These are phyloP conservation scores for Eudyptes chrysolophus DNA, from an alignment of 2,113 vertebrate genomes.

Conservation along the genomic window DNA sequence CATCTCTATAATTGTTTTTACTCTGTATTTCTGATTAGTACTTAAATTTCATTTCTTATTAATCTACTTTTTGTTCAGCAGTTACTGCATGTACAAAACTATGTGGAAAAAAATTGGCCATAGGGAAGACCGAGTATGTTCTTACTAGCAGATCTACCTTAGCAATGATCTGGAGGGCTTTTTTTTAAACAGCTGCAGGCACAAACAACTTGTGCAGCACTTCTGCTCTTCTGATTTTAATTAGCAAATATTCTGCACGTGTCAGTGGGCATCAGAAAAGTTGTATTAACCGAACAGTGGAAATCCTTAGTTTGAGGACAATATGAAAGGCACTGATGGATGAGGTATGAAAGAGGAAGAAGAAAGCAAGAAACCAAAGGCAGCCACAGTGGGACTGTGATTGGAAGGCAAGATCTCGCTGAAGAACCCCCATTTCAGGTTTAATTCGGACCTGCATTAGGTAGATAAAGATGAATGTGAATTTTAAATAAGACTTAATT, in stretches of 20 bases:
- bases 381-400: neutral
- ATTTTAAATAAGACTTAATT: conserved; percentile 70
- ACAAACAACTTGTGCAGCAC: neutral
- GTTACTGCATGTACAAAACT: neutral
- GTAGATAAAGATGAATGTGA: conserved; percentile 67
- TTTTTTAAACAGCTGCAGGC: neutral
- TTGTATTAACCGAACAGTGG: neutral
- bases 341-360: neutral
- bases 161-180: neutral
- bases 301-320: neutral
- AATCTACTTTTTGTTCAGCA: neutral
- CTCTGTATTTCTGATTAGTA: neutral
- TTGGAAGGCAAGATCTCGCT: neutral
- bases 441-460: conserved; percentile 51
- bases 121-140: neutral
- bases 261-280: neutral
- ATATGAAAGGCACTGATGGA: neutral
- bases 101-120: neutral
- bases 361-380: neutral
- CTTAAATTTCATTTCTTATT: neutral
- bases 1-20: neutral
- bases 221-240: conserved; percentile 11
- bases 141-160: neutral
- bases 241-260: neutral
- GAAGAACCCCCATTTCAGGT: neutral